phyloP scores from a whole-genome alignment of 1,140 invertebrate genomes.

The Drosophila albomicans region DNA sequence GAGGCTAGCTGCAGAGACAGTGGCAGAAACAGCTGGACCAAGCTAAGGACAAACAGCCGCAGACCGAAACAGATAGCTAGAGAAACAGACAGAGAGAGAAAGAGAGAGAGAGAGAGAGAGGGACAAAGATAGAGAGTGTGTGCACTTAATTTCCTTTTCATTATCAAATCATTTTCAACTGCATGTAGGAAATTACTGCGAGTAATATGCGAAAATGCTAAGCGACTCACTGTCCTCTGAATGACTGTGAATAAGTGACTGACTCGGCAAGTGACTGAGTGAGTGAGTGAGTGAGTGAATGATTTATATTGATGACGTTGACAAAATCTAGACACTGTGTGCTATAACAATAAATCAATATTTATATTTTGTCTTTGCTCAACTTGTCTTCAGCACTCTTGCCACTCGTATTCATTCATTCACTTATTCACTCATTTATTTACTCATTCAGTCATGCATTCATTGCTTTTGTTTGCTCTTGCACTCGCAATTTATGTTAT shows the following conservation, averaged over 20 bases:
- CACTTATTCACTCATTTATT: neutral
- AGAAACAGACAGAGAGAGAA: neutral
- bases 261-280: slow-evolving; percentile 10
- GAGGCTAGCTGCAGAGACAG: slow-evolving; percentile 8
- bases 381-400: slow-evolving; percentile 24
- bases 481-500: slow-evolving; percentile 7
- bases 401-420: slow-evolving; percentile 7
- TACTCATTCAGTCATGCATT: slow-evolving; percentile 9
- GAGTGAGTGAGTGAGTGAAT: slow-evolving; percentile 29
- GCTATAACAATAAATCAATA: slow-evolving; percentile 45
- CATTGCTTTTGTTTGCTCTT: slow-evolving; percentile 7
- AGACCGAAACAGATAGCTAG: neutral
- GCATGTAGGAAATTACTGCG: slow-evolving; percentile 58
- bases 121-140: slow-evolving; percentile 3
- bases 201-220: slow-evolving; percentile 49
- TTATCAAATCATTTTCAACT: slow-evolving; percentile 63
- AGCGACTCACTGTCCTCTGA: slow-evolving; percentile 9
- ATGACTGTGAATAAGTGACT: slow-evolving; percentile 23
- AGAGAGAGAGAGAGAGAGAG: neutral
- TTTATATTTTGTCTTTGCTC: slow-evolving; percentile 23
- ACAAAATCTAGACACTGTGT: slow-evolving; percentile 17
- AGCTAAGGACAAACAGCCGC: slow-evolving; percentile 8
- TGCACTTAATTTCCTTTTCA: slow-evolving; percentile 67
- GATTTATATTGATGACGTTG: slow-evolving; percentile 60
- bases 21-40: slow-evolving; percentile 31